Evolutionary conservation across 2,113 vertebrate species (phyloP).

Genomic region (Lepidothrix coronata): DNA sequence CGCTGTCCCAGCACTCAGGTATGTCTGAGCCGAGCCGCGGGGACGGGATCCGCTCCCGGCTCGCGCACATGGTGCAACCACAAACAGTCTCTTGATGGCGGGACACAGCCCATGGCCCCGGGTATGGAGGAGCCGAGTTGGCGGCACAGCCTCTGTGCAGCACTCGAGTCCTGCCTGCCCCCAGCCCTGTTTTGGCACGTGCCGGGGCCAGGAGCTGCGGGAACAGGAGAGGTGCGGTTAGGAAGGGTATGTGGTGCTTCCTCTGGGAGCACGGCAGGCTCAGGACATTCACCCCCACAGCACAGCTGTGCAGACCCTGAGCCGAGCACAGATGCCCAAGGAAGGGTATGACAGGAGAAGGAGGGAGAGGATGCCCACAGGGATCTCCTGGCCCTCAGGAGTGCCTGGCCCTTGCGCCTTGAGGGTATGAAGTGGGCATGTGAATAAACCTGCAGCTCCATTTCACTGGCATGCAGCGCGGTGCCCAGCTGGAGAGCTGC

Average conservation of each 20-base stretch:
- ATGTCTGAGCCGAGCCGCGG: background rate
- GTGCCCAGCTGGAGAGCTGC: background rate
- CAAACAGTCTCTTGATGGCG: fast-evolving
- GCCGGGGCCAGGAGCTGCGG: background rate
- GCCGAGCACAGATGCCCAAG: fast-evolving
- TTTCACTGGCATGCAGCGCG: background rate
- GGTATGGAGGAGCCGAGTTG: fast-evolving
- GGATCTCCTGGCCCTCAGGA: background rate
- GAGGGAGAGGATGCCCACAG: background rate
- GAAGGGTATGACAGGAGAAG: background rate
- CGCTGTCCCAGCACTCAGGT: background rate
- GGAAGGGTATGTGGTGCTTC: background rate
- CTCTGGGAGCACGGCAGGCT: fast-evolving
- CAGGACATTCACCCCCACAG: fast-evolving
- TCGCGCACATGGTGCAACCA: fast-evolving
- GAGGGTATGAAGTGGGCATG: fast-evolving
- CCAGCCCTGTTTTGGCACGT: background rate
- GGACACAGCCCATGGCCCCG: fast-evolving
- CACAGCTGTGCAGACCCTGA: background rate
- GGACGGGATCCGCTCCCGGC: background rate
- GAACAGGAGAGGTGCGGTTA: fast-evolving
- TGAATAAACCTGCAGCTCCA: background rate
- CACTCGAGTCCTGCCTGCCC: fast-evolving
- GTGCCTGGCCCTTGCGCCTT: fast-evolving
- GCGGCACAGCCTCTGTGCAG: background rate